A percentile compares a stretch with the other conserved stretches of the same genome.
These are phyloP conservation scores for Hirundichthys speculiger DNA, from an alignment of 2,113 vertebrate species.

Conservation along the genomic window DNA sequence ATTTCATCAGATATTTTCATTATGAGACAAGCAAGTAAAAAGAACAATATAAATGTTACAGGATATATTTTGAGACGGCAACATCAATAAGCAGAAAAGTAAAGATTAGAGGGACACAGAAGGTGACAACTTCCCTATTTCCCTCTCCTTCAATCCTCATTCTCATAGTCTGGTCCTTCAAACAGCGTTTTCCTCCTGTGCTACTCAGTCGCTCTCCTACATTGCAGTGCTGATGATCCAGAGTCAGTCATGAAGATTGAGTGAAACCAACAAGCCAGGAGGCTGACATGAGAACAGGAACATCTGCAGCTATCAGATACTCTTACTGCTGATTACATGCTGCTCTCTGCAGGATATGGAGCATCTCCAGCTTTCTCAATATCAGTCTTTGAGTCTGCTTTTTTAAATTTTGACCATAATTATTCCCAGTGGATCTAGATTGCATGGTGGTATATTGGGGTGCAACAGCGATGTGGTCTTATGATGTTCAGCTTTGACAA, in stretches of 20 bases:
- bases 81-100: too few relatives aligned
- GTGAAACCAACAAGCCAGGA: constrained; percentile 14
- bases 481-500: too few relatives aligned
- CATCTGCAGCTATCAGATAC: neutral
- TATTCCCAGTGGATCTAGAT: neutral
- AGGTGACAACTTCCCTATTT: too few relatives aligned
- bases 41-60: too few relatives aligned
- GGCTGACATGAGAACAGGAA: neutral
- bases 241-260: constrained; percentile 26
- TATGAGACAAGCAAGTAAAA: too few relatives aligned
- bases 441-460: neutral
- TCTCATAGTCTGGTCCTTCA: constrained; percentile 3
- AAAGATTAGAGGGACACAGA: too few relatives aligned
- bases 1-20: too few relatives aligned
- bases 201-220: neutral
- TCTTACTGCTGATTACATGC: constrained; percentile 15
- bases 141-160: too few relatives aligned
- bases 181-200: neutral
- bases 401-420: neutral
- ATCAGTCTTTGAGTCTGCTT: constrained; percentile 8
- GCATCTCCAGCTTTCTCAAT: constrained; percentile 3
- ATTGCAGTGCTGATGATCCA: constrained; percentile 18
- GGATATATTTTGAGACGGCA: too few relatives aligned
- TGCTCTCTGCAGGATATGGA: constrained; percentile 20
- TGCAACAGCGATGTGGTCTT: neutral